Evolutionary conservation across 2,113 vertebrate species (phyloP), one percentile per base, ranked within the genome.

Genomic region (Chitala chitala): DNA sequence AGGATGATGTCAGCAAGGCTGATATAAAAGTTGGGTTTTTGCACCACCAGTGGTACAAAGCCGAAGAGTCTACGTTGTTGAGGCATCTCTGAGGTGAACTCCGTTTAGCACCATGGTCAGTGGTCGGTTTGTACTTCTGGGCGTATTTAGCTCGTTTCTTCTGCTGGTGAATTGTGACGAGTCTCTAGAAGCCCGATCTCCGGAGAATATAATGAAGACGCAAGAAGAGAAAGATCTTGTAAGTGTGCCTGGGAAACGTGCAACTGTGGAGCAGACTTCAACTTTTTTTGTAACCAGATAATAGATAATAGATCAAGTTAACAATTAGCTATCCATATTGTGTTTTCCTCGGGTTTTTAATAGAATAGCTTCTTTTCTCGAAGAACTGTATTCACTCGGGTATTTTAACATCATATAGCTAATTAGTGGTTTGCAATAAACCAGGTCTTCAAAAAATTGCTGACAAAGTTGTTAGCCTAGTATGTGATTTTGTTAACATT

Each of bases 201-300:
- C 29, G n/a, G 83, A 81, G n/a, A 78, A 75, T 59, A 33, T 79
- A 38, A 72, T 78, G 40, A 85, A 82, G 38, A 82, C 83, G 15
- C 86, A 82, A 38, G 84, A 84, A 44, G 84, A 86, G 63, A 85
- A 83, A 59, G 86, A 85, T 24, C 78, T 86, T 84, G 86, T 88
- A 74, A 84, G 72, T 40, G 44, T 26, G 17, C 12, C 40, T 22
- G 48, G 20, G 7, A 44, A n/a, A 12, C n/a, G n/a, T n/a, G n/a
- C n/a, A n/a, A n/a, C n/a, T n/a, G n/a, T n/a, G n/a, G n/a, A n/a
- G n/a, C n/a, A n/a, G n/a, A n/a, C n/a, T n/a, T n/a, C n/a, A n/a
- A n/a, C n/a, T n/a, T n/a, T n/a, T n/a, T n/a, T n/a, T n/a, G n/a
- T n/a, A n/a, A n/a, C n/a, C n/a, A n/a, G n/a, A n/a, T n/a, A n/a